Evolutionary conservation across 2,797 vertebrate genomes (phyloP).

Genomic region (Rhadinocentrus ornatus): DNA sequence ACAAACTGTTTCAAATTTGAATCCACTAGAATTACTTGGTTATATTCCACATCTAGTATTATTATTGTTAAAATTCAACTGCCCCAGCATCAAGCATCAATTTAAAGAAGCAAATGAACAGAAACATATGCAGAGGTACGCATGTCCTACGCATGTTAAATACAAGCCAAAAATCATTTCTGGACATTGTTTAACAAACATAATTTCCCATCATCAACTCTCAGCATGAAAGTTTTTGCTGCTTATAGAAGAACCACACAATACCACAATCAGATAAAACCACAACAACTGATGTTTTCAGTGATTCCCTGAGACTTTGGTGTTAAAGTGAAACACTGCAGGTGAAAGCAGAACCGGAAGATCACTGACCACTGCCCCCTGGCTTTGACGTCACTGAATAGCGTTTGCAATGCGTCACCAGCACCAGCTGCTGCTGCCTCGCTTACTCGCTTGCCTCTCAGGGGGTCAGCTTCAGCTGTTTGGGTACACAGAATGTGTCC

Average conservation of each 20-base stretch:
- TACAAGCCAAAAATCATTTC: no score
- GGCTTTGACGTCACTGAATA: constrained; percentile 73
- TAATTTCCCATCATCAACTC: background rate
- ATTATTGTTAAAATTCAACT: background rate
- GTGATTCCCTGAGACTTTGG: constrained; percentile 10
- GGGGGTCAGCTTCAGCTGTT: constrained; percentile 76
- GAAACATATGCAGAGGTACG: no score
- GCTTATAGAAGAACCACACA: background rate
- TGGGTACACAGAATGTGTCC: constrained; percentile 71
- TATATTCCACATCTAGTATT: background rate
- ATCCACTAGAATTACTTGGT: background rate
- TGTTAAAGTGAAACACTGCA: constrained; percentile 40
- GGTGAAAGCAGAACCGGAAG: constrained; percentile 58
- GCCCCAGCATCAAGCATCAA: background rate
- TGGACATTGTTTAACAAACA: background rate
- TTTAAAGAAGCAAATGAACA: background rate
- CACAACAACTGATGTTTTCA: constrained; percentile 2
- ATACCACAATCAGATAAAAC: constrained; percentile 8
- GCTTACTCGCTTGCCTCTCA: constrained; percentile 50
- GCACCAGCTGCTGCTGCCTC: constrained; percentile 75
- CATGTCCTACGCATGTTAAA: no score
- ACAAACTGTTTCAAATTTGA: background rate
- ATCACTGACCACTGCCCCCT: constrained; percentile 44
- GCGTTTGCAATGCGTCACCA: constrained; percentile 68
- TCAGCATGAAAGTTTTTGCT: background rate